Conservation (phyloP, 1,140 invertebrate species). For the Trissolcus basalis region DNA sequence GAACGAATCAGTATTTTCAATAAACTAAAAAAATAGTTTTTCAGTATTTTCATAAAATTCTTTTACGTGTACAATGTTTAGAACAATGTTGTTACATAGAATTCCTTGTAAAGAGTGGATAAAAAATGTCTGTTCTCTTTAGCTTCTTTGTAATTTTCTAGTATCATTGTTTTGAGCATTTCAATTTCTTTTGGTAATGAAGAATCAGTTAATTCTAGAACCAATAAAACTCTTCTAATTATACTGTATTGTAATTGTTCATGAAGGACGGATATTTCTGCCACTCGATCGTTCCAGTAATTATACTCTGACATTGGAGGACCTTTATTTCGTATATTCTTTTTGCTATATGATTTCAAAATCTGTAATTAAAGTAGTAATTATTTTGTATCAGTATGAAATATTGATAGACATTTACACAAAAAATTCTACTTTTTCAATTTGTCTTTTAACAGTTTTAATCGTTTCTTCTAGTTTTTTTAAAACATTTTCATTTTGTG, state of each 20-base stretch:
- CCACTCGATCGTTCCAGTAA: conserved; percentile 88
- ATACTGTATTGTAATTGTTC: conserved; percentile 87
- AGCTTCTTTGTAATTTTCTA: conserved; percentile 84
- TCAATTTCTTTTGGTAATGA: conserved; percentile 75
- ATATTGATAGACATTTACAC: too few relatives aligned
- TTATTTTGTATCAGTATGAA: too few relatives aligned
- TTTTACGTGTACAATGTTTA: too few relatives aligned
- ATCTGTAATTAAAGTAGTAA: too few relatives aligned
- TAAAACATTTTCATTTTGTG: conserved; percentile 75
- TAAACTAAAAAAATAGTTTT: conserved; percentile 76
- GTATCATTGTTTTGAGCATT: conserved; percentile 78
- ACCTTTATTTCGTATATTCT: conserved; percentile 80
- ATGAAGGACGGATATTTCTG: conserved; percentile 83
- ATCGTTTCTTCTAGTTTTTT: conserved; percentile 80
- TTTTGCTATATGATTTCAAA: conserved; percentile 61
- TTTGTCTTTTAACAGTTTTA: conserved; percentile 80
- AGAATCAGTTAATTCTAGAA: conserved; percentile 77
- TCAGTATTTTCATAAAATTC: too few relatives aligned
- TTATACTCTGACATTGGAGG: conserved; percentile 86
- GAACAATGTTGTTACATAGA: conserved; percentile 79
- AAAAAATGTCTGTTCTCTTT: conserved; percentile 91
- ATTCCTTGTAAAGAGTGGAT: conserved; percentile 85
- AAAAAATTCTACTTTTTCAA: conserved; percentile 77
- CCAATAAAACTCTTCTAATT: conserved; percentile 80
- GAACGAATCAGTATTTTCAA: conserved; percentile 84